Base-by-base conservation (phyloP, 2,113 vertebrate species). In the Tauraco erythrolophus region DNA sequence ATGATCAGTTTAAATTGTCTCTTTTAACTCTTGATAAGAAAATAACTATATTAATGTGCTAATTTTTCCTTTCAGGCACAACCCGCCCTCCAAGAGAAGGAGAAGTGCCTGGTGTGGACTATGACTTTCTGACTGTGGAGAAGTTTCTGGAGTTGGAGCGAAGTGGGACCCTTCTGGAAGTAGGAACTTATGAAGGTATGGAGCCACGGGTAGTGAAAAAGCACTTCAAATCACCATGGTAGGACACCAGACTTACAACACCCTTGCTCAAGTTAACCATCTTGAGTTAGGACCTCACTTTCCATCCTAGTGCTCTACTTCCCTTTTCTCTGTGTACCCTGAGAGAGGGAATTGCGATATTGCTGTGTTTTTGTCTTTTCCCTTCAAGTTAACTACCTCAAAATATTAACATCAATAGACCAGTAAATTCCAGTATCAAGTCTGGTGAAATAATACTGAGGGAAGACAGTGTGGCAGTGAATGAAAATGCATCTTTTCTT, bases 111-210 rank as follows among this genome's bases (percentile, higher is more conserved):
- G 99, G 99, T 60, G 99, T 99, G 97, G 99, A 99, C 97, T 99
- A 99, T 96, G 99, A 98, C 96, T 99, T 99, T 98, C 98, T 99
- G 96, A 99, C 99, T 72, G 99, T 99, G 94, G 98, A 99, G 91
- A 98, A 99, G 54, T 99, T 99, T 97, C 96, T 99, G 97, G 98
- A 99, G 85, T 99, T 99, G 76, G 99, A 99, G 94, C 97, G 98
- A 96, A 99, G 99, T 51, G 99, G 99, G 56, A 99, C 99, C 57
- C 98, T 99, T 80, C 98, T 99, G 96, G 99, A 99, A 98, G 99
- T 99, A 23, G 99, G 99, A 98, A 99, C 99, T 62, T 99, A 99
- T 94, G 99, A 99, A 98, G 99, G 99, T 99, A 98, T 94, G 98
- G 51, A 79, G 19, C 11, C 25, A 48, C 0, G 0, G 37, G 39